A percentile compares a stretch with the other conserved stretches of the same genome.
Conservation (phyloP, 2,113 vertebrate species). For the Asarcornis scutulata region DNA sequence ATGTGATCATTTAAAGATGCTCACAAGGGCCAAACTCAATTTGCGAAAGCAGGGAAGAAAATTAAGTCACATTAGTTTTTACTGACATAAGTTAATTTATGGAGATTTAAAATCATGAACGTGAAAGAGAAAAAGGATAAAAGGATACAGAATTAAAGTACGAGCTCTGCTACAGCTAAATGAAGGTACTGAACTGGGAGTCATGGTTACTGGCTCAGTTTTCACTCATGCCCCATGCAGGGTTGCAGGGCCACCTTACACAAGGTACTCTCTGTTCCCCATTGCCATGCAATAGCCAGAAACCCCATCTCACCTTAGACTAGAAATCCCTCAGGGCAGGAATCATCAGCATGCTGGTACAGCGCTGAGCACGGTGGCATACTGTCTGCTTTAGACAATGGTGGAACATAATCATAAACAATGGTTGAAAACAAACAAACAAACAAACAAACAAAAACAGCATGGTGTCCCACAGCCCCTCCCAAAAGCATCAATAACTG, state of each 20-base stretch:
- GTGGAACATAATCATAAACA: not conserved
- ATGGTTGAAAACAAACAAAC: not conserved
- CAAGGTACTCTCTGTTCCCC: not conserved
- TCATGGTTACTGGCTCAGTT: not conserved
- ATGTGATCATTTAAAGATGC: not conserved
- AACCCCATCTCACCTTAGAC: not conserved
- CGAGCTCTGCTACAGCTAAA: not conserved
- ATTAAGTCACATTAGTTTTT: slow-evolving; percentile 54
- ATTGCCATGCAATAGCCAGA: not conserved
- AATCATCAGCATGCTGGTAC: not conserved
- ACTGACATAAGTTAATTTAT: slow-evolving; percentile 14
- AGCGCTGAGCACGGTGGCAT: accelerated
- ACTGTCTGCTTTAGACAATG: not conserved
- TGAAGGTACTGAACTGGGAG: not conserved
- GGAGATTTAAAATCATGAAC: slow-evolving; percentile 14
- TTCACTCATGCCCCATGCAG: not conserved
- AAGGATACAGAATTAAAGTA: not conserved
- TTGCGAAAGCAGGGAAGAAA: slow-evolving; percentile 33
- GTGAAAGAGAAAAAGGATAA: not conserved
- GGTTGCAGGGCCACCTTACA: too few relatives aligned
- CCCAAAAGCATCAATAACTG: not conserved
- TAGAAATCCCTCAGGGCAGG: not conserved
- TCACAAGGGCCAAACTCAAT: slow-evolving; percentile 10
- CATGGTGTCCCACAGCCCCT: accelerated
- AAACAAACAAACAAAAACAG: too few relatives aligned